phyloP scores from a whole-genome alignment of 1,140 invertebrate species.

The Bactericera cockerelli region DNA sequence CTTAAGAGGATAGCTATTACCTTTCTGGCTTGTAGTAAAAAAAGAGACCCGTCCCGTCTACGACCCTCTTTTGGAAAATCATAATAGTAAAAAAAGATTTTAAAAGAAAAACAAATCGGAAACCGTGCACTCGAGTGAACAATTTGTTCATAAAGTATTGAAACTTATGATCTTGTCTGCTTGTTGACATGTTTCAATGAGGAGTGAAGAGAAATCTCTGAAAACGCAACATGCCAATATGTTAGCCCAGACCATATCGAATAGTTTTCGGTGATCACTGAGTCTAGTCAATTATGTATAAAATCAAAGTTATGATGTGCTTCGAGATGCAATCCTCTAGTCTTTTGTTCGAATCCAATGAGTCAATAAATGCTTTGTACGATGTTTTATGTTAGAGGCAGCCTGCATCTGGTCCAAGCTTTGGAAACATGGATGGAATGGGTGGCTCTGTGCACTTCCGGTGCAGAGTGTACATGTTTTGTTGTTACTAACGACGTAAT shows the following conservation, averaged over 20 bases:
- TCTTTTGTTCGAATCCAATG: neutral
- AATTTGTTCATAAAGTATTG: constrained; percentile 4
- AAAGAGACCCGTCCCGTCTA: neutral
- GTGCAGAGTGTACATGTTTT: no score
- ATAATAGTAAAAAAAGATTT: neutral
- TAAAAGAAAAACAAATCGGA: neutral
- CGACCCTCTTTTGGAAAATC: neutral
- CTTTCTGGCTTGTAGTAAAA: no score
- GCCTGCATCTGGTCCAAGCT: neutral
- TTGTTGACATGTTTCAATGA: neutral
- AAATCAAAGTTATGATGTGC: neutral
- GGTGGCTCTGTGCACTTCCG: no score
- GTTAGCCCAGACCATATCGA: neutral
- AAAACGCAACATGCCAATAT: neutral
- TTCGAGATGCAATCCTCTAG: neutral
- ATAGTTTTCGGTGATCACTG: neutral
- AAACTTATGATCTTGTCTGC: neutral
- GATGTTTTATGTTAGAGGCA: neutral
- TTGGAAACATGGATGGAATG: no score
- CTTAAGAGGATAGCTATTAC: no score
- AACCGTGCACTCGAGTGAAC: neutral
- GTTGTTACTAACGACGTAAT: no score
- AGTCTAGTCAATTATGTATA: constrained; percentile 6
- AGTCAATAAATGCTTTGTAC: neutral
- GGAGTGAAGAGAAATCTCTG: neutral